Conservation (phyloP, 2,797 vertebrate genomes). For the Alauda arvensis region DNA sequence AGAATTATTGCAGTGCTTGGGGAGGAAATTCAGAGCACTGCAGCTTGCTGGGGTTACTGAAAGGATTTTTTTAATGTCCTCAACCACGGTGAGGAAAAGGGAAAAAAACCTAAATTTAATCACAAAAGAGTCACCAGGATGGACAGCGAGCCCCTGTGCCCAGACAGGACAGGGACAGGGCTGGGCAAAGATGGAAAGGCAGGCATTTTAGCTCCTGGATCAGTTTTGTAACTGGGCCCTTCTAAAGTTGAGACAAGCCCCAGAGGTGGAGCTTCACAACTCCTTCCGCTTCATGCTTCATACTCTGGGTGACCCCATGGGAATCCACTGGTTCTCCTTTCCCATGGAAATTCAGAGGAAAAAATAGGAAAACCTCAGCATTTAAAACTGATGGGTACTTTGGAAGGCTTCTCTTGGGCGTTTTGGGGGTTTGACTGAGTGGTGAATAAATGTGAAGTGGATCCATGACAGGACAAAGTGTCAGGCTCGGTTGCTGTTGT, state of each 20-base stretch:
- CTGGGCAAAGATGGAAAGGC: background rate
- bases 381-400: background rate
- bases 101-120: background rate
- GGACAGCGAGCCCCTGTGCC: background rate
- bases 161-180: background rate
- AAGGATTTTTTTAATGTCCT: background rate
- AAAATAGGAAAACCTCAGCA: background rate
- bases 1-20: slow-evolving; percentile 32
- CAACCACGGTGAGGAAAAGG: background rate
- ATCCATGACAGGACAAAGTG: background rate
- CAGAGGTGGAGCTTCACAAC: background rate
- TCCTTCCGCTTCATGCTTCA: background rate
- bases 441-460: no score
- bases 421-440: background rate
- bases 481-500: background rate
- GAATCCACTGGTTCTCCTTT: background rate
- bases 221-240: background rate
- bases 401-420: background rate
- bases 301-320: background rate
- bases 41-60: slow-evolving; percentile 20
- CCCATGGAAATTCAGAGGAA: background rate
- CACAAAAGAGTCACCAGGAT: background rate
- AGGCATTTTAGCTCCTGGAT: background rate
- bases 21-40: slow-evolving; percentile 5
- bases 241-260: background rate